Evolutionary conservation across 2,888 invertebrate species (phyloP).

Genomic region (Cerastis leucographa): DNA sequence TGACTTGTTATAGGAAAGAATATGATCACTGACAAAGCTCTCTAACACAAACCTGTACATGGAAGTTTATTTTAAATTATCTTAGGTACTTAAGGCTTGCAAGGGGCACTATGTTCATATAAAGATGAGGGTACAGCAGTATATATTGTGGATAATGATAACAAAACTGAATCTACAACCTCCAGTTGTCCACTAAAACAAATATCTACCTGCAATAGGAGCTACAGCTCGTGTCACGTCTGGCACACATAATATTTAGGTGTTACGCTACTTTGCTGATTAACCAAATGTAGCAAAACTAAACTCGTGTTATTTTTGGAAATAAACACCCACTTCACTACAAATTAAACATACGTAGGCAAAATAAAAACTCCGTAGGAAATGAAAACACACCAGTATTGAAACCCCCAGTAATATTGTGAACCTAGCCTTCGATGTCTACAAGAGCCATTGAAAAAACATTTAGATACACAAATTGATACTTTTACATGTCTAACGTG

Average conservation of each 20-base stretch:
- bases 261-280: neutral
- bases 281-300: neutral
- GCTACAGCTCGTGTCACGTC: neutral
- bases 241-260: neutral
- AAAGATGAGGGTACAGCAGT: neutral
- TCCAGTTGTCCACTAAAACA: neutral
- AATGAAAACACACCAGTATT: conserved; percentile 1
- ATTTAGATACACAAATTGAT: conserved; percentile 41
- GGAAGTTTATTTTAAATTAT: neutral
- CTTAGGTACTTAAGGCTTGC: neutral
- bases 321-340: neutral
- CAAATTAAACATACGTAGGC: neutral
- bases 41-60: neutral
- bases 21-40: neutral
- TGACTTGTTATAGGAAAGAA: neutral
- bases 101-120: neutral
- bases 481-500: conserved; percentile 13
- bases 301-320: conserved; percentile 5
- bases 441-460: conserved; percentile 30
- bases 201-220: neutral
- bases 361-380: conserved; percentile 9
- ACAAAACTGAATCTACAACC: neutral
- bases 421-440: conserved; percentile 45
- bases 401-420: conserved; percentile 7
- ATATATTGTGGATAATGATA: neutral